phyloP scores from a whole-genome alignment of 1,140 invertebrate genomes.

The Pararge aegeria region DNA sequence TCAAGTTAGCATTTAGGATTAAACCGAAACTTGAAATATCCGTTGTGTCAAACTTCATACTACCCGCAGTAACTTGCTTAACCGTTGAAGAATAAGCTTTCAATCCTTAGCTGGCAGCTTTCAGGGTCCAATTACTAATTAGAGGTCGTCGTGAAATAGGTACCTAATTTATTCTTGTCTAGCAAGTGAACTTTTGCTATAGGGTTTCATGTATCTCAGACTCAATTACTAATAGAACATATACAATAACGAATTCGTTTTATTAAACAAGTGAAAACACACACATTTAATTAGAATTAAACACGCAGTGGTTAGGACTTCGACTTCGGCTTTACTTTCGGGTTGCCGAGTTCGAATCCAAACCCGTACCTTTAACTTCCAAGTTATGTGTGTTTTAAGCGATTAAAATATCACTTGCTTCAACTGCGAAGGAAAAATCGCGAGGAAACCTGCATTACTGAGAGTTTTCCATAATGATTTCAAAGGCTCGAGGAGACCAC shows the following conservation, averaged over 20 bases:
- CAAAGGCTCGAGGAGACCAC: too few species aligned
- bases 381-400: too few species aligned
- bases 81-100: not conserved
- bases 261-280: too few species aligned
- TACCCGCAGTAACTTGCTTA: not conserved
- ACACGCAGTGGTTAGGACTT: too few species aligned
- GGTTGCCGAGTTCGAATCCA: too few species aligned
- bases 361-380: too few species aligned
- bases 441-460: too few species aligned
- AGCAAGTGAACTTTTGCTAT: not conserved
- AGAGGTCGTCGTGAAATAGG: not conserved
- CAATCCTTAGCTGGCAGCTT: conserved; percentile 1
- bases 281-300: too few species aligned
- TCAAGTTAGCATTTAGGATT: not conserved
- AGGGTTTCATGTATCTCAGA: not conserved
- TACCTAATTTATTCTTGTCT: not conserved
- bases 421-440: too few species aligned
- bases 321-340: too few species aligned
- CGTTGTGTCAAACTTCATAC: not conserved
- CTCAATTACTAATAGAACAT: not conserved
- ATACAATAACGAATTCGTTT: not conserved
- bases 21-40: not conserved
- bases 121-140: conserved; percentile 2
- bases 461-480: too few species aligned
- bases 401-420: too few species aligned